A percentile compares a stretch with the other conserved stretches of the same genome.
Conservation (phyloP, 2,113 vertebrate genomes). For the Verasper variegatus region DNA sequence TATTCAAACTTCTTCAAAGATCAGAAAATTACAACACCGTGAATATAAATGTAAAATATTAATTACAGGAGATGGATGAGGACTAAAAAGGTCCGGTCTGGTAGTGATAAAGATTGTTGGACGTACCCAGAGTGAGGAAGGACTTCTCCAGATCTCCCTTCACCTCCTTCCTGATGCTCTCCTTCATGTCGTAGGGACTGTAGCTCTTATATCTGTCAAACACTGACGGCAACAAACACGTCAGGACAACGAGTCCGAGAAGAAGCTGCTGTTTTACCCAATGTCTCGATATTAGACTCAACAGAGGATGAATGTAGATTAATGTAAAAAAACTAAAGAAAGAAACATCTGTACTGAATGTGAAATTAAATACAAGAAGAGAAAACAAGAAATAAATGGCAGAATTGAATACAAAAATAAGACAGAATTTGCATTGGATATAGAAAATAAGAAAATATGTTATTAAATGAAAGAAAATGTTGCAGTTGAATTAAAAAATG, state of each 20-base stretch:
- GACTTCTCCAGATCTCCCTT: conserved; percentile 95
- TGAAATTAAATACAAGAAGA: not conserved
- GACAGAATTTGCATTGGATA: too few species aligned
- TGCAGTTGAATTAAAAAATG: too few species aligned
- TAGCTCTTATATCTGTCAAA: conserved; percentile 96
- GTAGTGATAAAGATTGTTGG: not conserved
- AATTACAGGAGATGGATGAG: too few species aligned
- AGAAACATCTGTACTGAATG: too few species aligned
- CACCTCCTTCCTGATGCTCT: conserved; percentile 96
- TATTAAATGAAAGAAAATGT: too few species aligned
- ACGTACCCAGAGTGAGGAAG: conserved; percentile 91
- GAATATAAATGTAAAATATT: not conserved
- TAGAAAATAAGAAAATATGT: too few species aligned
- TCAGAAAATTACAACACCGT: not conserved
- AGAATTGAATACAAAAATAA: too few species aligned
- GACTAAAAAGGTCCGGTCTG: too few species aligned
- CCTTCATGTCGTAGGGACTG: conserved; percentile 95
- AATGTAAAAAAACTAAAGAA: too few species aligned
- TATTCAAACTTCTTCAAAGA: too few species aligned
- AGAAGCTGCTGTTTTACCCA: not conserved
- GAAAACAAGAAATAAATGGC: not conserved
- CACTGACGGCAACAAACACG: conserved; percentile 75
- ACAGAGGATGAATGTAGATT: too few species aligned
- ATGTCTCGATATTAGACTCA: too few species aligned
- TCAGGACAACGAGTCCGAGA: not conserved